These are phyloP conservation scores for Labia minor DNA, from an alignment of 2,888 invertebrate species.

Conservation along the genomic window DNA sequence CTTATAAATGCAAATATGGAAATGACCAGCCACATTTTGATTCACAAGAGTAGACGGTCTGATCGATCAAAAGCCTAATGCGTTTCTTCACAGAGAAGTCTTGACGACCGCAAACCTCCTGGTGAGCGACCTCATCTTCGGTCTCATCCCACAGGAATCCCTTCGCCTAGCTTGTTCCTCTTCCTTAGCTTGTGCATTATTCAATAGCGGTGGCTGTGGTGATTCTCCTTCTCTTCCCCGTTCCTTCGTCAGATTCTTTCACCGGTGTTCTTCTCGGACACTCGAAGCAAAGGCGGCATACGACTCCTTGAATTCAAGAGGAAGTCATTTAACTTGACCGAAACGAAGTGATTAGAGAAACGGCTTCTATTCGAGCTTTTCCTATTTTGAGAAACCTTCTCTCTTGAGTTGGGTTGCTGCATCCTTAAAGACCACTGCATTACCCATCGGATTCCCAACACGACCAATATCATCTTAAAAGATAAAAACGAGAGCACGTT, in stretches of 20 bases:
- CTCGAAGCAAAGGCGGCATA: not conserved
- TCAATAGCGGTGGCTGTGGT: not conserved
- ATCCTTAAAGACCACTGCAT: slow-evolving; percentile 1
- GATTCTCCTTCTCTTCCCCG: not conserved
- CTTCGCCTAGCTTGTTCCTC: not conserved
- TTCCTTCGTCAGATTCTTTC: not conserved
- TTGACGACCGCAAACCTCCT: not conserved
- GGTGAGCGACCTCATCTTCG: not conserved
- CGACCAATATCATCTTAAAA: slow-evolving; percentile 5
- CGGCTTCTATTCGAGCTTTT: not conserved
- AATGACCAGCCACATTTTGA: not conserved
- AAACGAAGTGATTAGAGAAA: slow-evolving; percentile 13
- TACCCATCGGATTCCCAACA: slow-evolving; percentile 3
- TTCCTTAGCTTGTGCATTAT: not conserved
- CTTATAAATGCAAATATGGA: not conserved
- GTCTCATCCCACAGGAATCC: no score
- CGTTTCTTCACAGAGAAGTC: not conserved
- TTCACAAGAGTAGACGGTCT: not conserved
- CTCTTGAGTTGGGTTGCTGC: not conserved
- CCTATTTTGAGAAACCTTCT: not conserved
- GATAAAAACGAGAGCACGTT: not conserved
- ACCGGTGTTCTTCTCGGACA: not conserved
- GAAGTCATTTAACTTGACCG: slow-evolving; percentile 13
- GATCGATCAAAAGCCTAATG: not conserved
- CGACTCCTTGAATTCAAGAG: slow-evolving; percentile 6